A percentile compares a stretch with the other conserved stretches of the same genome.
These are phyloP conservation scores for Himantopus leucocephalus DNA, from an alignment of 2,113 vertebrate species.

Conservation along the genomic window DNA sequence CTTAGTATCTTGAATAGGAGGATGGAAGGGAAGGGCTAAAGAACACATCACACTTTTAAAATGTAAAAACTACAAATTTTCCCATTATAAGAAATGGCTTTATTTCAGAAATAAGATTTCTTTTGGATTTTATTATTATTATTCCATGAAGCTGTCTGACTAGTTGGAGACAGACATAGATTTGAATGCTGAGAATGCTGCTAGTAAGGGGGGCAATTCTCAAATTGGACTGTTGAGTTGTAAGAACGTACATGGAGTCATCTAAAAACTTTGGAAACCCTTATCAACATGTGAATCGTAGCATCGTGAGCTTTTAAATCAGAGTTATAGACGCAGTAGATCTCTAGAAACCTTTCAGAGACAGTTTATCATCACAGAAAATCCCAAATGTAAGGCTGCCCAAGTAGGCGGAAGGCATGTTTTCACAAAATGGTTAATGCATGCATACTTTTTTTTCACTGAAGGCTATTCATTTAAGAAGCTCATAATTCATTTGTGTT, in stretches of 20 bases:
- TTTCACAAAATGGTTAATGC: neutral
- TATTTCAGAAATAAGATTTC: neutral
- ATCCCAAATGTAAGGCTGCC: neutral
- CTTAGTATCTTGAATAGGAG: neutral
- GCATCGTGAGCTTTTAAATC: neutral
- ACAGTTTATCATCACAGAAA: neutral
- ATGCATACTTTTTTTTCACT: neutral
- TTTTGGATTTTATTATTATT: neutral
- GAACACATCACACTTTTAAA: neutral
- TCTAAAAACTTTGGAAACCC: neutral
- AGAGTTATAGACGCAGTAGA: neutral
- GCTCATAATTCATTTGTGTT: neutral
- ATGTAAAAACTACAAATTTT: neutral
- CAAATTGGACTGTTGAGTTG: neutral
- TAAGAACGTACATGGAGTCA: neutral
- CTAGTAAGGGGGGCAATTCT: neutral
- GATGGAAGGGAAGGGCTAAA: neutral
- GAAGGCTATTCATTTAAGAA: neutral
- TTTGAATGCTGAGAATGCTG: neutral
- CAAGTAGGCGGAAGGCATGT: neutral
- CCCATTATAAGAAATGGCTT: neutral
- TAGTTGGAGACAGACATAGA: neutral
- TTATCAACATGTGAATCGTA: neutral
- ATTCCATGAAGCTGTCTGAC: neutral
- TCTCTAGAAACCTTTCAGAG: neutral